Conservation (phyloP, 2,797 vertebrate species). For the Percopsis omiscomaycus region DNA sequence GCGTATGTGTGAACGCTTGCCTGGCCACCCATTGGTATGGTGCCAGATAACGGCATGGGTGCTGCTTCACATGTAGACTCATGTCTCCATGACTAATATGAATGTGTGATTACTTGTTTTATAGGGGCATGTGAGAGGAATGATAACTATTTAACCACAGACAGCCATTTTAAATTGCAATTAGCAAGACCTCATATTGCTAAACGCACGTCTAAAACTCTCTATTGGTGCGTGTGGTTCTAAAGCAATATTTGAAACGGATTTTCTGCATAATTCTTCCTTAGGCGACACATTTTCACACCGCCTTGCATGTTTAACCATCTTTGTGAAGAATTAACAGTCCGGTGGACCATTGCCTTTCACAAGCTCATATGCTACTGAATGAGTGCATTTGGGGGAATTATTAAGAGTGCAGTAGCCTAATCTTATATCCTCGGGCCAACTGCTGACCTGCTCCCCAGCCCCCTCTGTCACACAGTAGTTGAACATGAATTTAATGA, state of each 20-base stretch:
- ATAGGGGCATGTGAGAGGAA: conserved; percentile 31
- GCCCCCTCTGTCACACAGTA: conserved; percentile 36
- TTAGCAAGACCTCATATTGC: conserved; percentile 60
- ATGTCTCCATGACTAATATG: conserved; percentile 51
- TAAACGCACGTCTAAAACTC: conserved; percentile 36
- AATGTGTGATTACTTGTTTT: conserved; percentile 37
- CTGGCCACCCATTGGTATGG: conserved; percentile 27
- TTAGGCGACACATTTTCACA: conserved; percentile 30
- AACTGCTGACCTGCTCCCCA: conserved; percentile 16
- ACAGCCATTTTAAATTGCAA: conserved; percentile 60
- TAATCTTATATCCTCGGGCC: conserved; percentile 44
- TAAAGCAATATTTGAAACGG: conserved; percentile 21
- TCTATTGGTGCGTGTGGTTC: conserved; percentile 24
- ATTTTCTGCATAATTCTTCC: conserved; percentile 19
- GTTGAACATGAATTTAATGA: conserved; percentile 45
- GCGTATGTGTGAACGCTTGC: conserved; percentile 9
- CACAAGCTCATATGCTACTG: conserved; percentile 14
- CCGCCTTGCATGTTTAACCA: conserved; percentile 36
- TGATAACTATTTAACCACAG: conserved; percentile 49
- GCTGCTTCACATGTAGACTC: conserved; percentile 19
- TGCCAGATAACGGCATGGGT: conserved; percentile 14
- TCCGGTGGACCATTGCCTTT: conserved; percentile 39
- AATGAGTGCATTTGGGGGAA: conserved; percentile 30
- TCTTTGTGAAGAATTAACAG: conserved; percentile 50
- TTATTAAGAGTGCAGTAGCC: conserved; percentile 32